These are phyloP conservation scores for Geotrupes spiniger DNA, from an alignment of 2,888 invertebrate species.

Conservation along the genomic window DNA sequence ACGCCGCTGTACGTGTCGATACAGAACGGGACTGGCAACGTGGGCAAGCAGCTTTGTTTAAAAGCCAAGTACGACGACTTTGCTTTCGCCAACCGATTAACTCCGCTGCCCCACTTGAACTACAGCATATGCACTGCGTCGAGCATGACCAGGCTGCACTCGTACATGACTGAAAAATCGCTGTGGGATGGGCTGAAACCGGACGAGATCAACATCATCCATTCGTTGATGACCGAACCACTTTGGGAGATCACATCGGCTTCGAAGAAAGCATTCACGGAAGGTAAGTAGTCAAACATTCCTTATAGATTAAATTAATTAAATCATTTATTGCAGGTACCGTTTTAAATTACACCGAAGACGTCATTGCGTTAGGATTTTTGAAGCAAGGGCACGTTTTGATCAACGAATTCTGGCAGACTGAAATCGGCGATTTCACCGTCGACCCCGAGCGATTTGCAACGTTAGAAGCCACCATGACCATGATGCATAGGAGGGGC, in stretches of 20 bases:
- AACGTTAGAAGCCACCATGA: slow-evolving; percentile 72
- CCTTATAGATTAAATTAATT: background rate
- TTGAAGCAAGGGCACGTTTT: slow-evolving; percentile 76
- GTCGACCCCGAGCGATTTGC: slow-evolving; percentile 79
- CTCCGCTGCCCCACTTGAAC: slow-evolving; percentile 68
- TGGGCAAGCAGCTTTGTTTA: slow-evolving; percentile 69
- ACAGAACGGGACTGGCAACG: slow-evolving; percentile 54
- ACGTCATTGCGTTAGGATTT: slow-evolving; percentile 75
- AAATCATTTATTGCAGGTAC: slow-evolving; percentile 46
- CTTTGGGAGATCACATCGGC: slow-evolving; percentile 82
- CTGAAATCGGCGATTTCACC: slow-evolving; percentile 78
- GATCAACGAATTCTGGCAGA: slow-evolving; percentile 81
- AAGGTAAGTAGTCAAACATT: slow-evolving; percentile 46
- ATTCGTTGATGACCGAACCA: slow-evolving; percentile 76
- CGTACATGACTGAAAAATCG: slow-evolving; percentile 74
- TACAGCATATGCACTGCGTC: slow-evolving; percentile 82
- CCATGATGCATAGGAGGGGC: slow-evolving; percentile 77
- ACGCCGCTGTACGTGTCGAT: slow-evolving; percentile 79
- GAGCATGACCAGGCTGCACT: slow-evolving; percentile 76
- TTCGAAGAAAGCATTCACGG: slow-evolving; percentile 62
- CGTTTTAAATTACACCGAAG: slow-evolving; percentile 79
- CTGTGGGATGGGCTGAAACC: slow-evolving; percentile 82
- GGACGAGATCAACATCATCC: slow-evolving; percentile 69
- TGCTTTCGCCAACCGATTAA: slow-evolving; percentile 70
- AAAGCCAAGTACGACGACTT: slow-evolving; percentile 78